These are phyloP conservation scores for Mustela lutreola DNA, from an alignment of 2,113 vertebrate species.

Conservation along the genomic window DNA sequence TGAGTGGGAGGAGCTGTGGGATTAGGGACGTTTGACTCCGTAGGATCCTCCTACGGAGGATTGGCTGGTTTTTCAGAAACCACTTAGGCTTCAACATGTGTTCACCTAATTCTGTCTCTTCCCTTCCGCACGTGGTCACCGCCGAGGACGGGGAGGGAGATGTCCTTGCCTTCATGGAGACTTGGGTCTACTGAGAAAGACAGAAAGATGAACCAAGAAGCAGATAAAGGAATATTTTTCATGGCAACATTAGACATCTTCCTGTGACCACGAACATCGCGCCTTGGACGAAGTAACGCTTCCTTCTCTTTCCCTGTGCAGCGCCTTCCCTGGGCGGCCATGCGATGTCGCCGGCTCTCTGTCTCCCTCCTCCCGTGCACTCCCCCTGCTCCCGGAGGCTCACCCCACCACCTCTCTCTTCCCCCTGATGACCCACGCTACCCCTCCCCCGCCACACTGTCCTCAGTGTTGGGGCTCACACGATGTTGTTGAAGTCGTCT, in stretches of 20 bases:
- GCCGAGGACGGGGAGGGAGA: neutral
- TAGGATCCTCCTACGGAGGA: neutral
- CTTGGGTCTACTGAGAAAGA: neutral
- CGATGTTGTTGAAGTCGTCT: too few relatives aligned
- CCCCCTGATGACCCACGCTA: fast-evolving
- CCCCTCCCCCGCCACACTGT: neutral
- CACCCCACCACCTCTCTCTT: fast-evolving
- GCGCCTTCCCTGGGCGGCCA: neutral
- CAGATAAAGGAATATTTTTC: too few relatives aligned
- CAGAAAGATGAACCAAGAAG: neutral
- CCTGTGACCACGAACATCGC: neutral
- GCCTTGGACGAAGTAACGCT: too few relatives aligned
- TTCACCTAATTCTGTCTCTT: fast-evolving
- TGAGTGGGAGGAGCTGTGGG: neutral
- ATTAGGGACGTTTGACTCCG: neutral
- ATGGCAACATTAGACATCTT: neutral
- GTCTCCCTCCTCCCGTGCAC: fast-evolving
- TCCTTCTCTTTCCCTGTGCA: neutral
- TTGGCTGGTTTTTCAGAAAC: fast-evolving
- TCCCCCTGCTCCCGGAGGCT: too few relatives aligned
- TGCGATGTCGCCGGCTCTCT: fast-evolving
- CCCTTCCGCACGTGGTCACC: too few relatives aligned
- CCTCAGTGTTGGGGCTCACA: neutral
- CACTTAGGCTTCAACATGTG: fast-evolving
- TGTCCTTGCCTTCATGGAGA: too few relatives aligned